Conservation (phyloP, 1,140 invertebrate genomes). For the Drosophila mojavensis region DNA sequence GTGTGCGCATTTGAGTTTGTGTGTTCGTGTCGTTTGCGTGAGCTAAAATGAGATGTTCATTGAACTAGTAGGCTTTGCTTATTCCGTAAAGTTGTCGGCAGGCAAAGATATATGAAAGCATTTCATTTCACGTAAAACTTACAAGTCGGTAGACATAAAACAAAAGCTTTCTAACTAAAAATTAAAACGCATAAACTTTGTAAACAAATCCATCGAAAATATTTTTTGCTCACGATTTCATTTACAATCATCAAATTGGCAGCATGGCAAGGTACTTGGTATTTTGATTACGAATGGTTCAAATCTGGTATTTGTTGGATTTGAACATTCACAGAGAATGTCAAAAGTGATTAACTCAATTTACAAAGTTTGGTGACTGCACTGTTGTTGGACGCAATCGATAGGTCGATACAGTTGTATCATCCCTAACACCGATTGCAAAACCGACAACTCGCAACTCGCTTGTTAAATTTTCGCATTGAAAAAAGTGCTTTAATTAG, state of each 20-base stretch:
- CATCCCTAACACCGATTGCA: conserved; percentile 50
- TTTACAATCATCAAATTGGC: not conserved
- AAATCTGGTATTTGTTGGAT: not conserved
- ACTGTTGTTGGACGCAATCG: conserved; percentile 8
- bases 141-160: no score
- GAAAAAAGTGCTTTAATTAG: conserved; percentile 58
- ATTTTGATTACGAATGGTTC: not conserved
- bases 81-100: not conserved
- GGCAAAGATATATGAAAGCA: not conserved
- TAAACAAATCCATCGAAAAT: not conserved
- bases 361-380: conserved; percentile 7
- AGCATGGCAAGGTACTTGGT: not conserved
- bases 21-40: not conserved
- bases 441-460: conserved; percentile 52
- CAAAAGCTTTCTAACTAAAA: not conserved
- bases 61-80: not conserved
- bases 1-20: not conserved
- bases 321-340: conserved; percentile 16
- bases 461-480: conserved; percentile 56
- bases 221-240: not conserved
- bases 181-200: not conserved
- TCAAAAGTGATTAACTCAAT: not conserved
- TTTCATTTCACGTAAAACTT: no score
- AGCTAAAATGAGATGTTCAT: conserved; percentile 2
- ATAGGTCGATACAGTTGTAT: conserved; percentile 35